A percentile compares a stretch with the other conserved stretches of the same genome.
Evolutionary conservation across 92 coral and sea anemone genomes (phyloP).

Genomic region (Diadumene lineata): DNA sequence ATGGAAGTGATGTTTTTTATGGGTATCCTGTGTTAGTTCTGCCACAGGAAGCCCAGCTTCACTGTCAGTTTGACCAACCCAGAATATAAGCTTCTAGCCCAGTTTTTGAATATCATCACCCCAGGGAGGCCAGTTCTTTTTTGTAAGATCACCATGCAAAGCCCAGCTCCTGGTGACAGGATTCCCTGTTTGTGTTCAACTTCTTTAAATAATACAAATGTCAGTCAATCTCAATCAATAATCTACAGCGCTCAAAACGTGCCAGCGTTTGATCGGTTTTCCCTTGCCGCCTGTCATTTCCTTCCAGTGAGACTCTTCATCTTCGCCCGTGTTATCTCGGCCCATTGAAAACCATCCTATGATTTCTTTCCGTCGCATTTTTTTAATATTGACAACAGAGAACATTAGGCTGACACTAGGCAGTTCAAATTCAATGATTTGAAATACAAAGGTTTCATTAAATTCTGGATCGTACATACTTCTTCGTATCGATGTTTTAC

Average conservation of each 20-base stretch:
- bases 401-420: constrained; percentile 99
- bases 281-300: constrained; percentile 93
- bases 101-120: too few species aligned
- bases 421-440: constrained; percentile 98
- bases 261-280: constrained; percentile 91
- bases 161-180: too few species aligned
- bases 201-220: background rate
- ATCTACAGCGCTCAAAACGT: constrained; percentile 93
- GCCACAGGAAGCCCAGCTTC: too few species aligned
- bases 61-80: too few species aligned
- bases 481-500: constrained; percentile 98
- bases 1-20: too few species aligned
- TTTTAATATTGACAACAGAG: constrained; percentile 95
- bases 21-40: too few species aligned
- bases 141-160: background rate
- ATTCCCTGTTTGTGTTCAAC: too few species aligned
- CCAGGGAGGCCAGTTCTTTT: too few species aligned
- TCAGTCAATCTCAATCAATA: constrained; percentile 24
- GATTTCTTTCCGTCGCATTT: constrained; percentile 96
- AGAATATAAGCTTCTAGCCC: too few species aligned
- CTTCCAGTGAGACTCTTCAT: constrained; percentile 97
- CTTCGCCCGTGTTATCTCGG: constrained; percentile 95
- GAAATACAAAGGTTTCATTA: constrained; percentile 98
- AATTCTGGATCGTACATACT: constrained; percentile 99
- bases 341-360: constrained; percentile 99